These are phyloP conservation scores for Anniella stebbinsi DNA, from an alignment of 2,797 vertebrate genomes.

Conservation along the genomic window DNA sequence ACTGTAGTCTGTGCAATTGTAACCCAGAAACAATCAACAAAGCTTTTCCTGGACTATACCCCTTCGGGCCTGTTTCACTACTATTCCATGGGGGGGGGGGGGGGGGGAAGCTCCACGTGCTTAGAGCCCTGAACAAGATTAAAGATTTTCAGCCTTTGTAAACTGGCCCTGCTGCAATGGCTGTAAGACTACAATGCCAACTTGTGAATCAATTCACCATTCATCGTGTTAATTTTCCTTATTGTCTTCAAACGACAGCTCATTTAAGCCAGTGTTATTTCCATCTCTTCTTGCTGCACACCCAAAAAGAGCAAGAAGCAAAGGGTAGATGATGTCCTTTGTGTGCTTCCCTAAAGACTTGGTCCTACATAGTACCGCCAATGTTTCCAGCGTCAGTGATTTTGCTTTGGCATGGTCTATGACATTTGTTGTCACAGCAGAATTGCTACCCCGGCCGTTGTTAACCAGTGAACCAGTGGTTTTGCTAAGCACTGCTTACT, in stretches of 20 bases:
- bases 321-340: conserved; percentile 46
- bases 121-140: no score
- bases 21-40: not conserved
- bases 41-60: not conserved
- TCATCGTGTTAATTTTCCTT: not conserved
- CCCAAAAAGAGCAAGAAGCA: conserved; percentile 19
- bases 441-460: conserved; percentile 25
- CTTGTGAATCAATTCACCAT: not conserved
- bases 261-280: not conserved
- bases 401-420: conserved; percentile 42
- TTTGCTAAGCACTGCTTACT: conserved; percentile 58
- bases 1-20: not conserved
- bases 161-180: not conserved
- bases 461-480: conserved; percentile 51
- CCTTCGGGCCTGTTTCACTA: not conserved
- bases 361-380: conserved; percentile 12
- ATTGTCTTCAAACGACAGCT: not conserved
- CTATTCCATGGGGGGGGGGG: no score
- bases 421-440: conserved; percentile 6
- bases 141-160: not conserved
- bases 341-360: conserved; percentile 5
- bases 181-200: not conserved
- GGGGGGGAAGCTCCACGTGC: not conserved
- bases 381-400: conserved; percentile 20
- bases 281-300: conserved; percentile 26